Evolutionary conservation across 2,888 invertebrate genomes (phyloP), one percentile per base, ranked within the genome.

Genomic region (Esperia sulphurella): DNA sequence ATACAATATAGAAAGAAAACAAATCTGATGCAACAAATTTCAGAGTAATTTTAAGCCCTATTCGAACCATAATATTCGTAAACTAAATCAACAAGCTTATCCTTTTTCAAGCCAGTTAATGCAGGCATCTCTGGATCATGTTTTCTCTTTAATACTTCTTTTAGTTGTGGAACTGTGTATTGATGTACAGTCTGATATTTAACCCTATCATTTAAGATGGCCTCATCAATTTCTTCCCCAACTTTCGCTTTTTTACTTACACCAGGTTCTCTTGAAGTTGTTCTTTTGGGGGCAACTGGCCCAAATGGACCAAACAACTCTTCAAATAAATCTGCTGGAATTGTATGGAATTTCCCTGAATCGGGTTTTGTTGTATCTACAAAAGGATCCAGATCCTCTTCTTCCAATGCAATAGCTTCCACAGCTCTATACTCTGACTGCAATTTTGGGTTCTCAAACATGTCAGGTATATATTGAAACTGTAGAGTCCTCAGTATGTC

Each of bases 401-500:
- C 83, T 58, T 92, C 91, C 39, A 95, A 81, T 1, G 94, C 94
- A 57, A 93, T 83, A 0, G 92, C 92, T 72, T 95, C 93, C 28
- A 95, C 85, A 58, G 92, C 92, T 13, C 90, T 81, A 72, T 93
- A 93, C 57, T 92, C 83, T 7, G 87, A 88, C 68, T 94, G 93
- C 29, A 93, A 69, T 48, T 83, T 87, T 0, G 95, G 95, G 77
- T 95, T 94, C 65, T 92, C 92, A 79, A 94, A 93, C 57, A 90
- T 87, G 53, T 92, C 91, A 31, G 92, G 88, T 49, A 83, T 81
- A 68, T 92, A 95, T 53, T 90, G 85, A 69, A 94, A 91, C 45
- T 82, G 79, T 43, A 94, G 71, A 50, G 90, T 91, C 28, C 82
- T 84, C 14, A 94, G 72, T 43, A 94, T 78, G 53, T 92, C 91